A percentile compares a stretch with the other conserved stretches of the same genome.
These are phyloP conservation scores for Myotis myotis DNA, from an alignment of 2,797 vertebrate genomes.

Conservation along the genomic window DNA sequence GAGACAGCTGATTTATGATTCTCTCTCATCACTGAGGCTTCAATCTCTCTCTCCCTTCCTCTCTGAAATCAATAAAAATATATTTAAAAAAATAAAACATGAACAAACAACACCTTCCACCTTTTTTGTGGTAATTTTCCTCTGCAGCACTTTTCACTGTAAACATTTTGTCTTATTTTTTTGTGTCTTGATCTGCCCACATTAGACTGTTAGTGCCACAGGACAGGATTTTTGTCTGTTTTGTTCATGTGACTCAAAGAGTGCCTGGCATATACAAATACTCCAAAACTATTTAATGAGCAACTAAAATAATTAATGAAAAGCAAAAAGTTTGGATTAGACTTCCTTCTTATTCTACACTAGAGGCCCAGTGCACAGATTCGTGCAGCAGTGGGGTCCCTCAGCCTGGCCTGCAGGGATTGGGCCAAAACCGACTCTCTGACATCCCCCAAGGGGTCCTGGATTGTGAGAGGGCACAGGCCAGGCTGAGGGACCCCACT, in stretches of 20 bases:
- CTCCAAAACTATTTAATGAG: background rate
- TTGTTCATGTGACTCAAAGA: background rate
- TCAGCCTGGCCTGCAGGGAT: no score
- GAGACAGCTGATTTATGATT: no score
- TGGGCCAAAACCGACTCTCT: no score
- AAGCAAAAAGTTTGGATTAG: slow-evolving; percentile 12
- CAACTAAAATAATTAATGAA: background rate
- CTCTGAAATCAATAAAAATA: background rate
- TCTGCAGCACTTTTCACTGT: background rate
- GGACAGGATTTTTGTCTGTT: background rate
- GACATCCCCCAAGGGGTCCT: no score
- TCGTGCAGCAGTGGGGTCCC: no score
- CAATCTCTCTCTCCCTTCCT: no score
- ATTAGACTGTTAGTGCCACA: background rate
- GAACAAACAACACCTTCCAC: background rate
- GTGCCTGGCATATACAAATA: background rate
- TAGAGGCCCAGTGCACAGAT: background rate
- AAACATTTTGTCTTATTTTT: background rate
- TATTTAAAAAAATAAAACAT: background rate
- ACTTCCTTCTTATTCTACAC: background rate
- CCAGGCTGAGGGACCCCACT: no score
- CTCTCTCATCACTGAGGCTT: no score
- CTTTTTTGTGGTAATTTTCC: background rate
- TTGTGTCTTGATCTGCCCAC: background rate
- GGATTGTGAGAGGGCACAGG: no score